phyloP scores from a whole-genome alignment of 2,113 vertebrate genomes.

The Meriones unguiculatus region DNA sequence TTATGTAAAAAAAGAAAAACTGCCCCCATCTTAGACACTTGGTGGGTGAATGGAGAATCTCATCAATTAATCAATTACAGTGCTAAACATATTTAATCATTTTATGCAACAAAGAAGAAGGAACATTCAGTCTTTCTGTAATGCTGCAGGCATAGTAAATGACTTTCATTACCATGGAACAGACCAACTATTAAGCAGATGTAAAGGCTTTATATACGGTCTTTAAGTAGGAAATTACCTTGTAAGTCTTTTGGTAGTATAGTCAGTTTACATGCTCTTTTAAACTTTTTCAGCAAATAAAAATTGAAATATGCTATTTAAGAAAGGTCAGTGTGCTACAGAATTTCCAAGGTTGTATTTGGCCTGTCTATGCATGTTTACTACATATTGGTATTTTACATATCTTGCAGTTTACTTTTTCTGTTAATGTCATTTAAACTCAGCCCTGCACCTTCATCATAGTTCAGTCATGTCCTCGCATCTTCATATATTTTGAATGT shows the following conservation, averaged over 20 bases:
- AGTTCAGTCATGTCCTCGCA: not conserved
- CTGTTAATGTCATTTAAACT: not conserved
- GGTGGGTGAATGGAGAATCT: not conserved
- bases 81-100: slow-evolving; percentile 35
- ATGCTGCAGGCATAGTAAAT: not conserved
- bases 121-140: not conserved
- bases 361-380: not conserved
- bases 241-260: not conserved
- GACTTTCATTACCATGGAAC: not conserved
- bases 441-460: accelerated
- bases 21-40: not conserved
- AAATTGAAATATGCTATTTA: not conserved
- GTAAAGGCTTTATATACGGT: not conserved
- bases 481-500: slow-evolving; percentile 9
- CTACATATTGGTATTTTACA: not conserved
- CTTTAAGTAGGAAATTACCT: slow-evolving; percentile 18
- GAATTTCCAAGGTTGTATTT: not conserved
- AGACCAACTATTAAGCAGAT: not conserved
- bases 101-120: slow-evolving; percentile 24
- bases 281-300: slow-evolving; percentile 27
- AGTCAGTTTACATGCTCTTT: not conserved
- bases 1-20: not conserved
- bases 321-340: not conserved
- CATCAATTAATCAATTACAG: slow-evolving; percentile 58
- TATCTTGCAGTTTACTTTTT: not conserved